A percentile compares a stretch with the other conserved stretches of the same genome.
phyloP scores from a whole-genome alignment of 2,888 invertebrate genomes.

The Halocaridina rubra region DNA sequence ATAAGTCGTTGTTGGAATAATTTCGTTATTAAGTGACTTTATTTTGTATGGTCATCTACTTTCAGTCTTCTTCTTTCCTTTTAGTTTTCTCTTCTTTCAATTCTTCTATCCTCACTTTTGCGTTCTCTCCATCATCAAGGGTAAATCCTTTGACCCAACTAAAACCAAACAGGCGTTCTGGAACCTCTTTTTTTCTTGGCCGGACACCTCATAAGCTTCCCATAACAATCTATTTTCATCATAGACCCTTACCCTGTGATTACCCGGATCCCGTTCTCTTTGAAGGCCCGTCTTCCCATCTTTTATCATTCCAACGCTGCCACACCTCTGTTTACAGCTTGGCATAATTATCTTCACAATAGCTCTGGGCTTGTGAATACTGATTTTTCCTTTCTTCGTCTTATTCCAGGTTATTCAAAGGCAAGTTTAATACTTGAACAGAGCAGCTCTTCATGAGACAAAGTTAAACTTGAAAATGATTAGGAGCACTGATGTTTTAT shows the following conservation, averaged over 20 bases:
- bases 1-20: too few relatives aligned
- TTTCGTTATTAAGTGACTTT: too few relatives aligned
- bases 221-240: slow-evolving; percentile 57
- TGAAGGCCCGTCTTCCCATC: slow-evolving; percentile 52
- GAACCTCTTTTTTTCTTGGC: slow-evolving; percentile 46
- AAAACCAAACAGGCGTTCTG: slow-evolving; percentile 34
- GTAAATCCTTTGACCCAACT: background rate
- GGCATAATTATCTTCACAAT: slow-evolving; percentile 48
- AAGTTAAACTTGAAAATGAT: slow-evolving; percentile 47
- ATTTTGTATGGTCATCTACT: slow-evolving; percentile 14
- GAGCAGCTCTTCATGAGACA: slow-evolving; percentile 46
- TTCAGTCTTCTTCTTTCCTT: slow-evolving; percentile 18
- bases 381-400: slow-evolving; percentile 9
- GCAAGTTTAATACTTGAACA: slow-evolving; percentile 32
- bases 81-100: background rate
- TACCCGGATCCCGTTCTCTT: slow-evolving; percentile 55
- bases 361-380: background rate
- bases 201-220: slow-evolving; percentile 55
- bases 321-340: slow-evolving; percentile 43
- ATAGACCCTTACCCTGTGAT: slow-evolving; percentile 52
- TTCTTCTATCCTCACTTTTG: slow-evolving; percentile 12
- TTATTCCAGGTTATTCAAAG: background rate
- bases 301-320: slow-evolving; percentile 50
- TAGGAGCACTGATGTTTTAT: slow-evolving; percentile 37
- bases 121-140: background rate